phyloP scores from a whole-genome alignment of 2,113 vertebrate genomes.

The Cyprinodon brontotheroides region DNA sequence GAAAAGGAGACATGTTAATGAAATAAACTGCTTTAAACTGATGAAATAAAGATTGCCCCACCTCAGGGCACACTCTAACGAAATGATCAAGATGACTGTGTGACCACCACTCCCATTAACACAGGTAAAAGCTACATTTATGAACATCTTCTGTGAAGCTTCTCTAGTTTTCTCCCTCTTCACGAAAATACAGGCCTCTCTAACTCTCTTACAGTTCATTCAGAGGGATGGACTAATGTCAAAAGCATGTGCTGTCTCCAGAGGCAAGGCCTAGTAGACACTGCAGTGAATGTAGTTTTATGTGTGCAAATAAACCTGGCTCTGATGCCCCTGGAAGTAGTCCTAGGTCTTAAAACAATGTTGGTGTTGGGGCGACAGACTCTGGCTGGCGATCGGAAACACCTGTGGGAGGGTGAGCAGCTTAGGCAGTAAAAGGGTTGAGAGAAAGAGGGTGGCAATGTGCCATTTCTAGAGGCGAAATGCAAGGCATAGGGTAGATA shows the following conservation, averaged over 20 bases:
- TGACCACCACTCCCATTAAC: constrained; percentile 61
- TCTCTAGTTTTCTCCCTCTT: constrained; percentile 6
- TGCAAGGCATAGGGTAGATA: constrained; percentile 41
- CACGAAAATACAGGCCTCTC: constrained; percentile 19
- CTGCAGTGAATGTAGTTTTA: constrained; percentile 79
- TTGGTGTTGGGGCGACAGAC: constrained; percentile 81
- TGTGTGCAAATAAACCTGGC: constrained; percentile 87
- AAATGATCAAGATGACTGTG: constrained; percentile 75
- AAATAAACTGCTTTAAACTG: constrained; percentile 76
- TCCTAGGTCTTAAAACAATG: constrained; percentile 81
- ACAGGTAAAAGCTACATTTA: constrained; percentile 52
- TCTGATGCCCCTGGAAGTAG: constrained; percentile 78
- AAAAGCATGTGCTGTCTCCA: constrained; percentile 84
- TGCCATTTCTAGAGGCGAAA: constrained; percentile 47
- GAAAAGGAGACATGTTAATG: constrained; percentile 78
- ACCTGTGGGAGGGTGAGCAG: constrained; percentile 81
- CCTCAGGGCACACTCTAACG: constrained; percentile 76
- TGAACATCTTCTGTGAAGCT: constrained; percentile 20
- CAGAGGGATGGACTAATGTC: constrained; percentile 73
- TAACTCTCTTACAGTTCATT: constrained; percentile 40
- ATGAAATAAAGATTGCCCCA: constrained; percentile 78
- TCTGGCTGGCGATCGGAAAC: constrained; percentile 86
- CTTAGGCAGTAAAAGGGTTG: constrained; percentile 39
- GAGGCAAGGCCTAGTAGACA: constrained; percentile 76
- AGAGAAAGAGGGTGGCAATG: constrained; percentile 7